phyloP scores from a whole-genome alignment of 2,113 vertebrate genomes.

The Galeopterus variegatus region DNA sequence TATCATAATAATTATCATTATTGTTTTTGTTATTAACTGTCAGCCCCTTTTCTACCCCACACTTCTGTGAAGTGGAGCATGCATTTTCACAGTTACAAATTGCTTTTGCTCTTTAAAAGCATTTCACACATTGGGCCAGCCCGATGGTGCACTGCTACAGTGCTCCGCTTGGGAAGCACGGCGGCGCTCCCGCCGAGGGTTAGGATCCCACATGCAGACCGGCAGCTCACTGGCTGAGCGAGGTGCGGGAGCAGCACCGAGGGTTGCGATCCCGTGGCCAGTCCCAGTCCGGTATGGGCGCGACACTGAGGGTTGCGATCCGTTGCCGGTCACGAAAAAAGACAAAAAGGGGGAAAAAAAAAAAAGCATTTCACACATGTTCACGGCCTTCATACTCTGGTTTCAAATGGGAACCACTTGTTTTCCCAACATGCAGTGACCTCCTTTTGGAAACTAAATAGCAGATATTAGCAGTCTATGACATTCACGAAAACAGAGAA shows the following conservation, averaged over 20 bases:
- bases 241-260: no score
- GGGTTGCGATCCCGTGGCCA: no score
- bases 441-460: background rate
- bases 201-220: no score
- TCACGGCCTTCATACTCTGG: conserved; percentile 16
- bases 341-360: no score
- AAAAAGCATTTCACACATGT: background rate
- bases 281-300: no score
- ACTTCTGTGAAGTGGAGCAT: background rate
- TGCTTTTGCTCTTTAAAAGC: background rate
- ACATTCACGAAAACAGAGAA: background rate
- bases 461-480: background rate
- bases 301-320: no score
- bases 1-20: background rate
- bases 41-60: background rate
- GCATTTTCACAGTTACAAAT: background rate
- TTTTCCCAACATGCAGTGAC: background rate
- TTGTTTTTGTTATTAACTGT: background rate
- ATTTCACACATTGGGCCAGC: background rate
- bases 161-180: no score
- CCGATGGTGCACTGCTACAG: no score
- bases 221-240: no score
- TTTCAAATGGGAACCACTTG: background rate
- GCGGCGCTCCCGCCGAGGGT: no score
- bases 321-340: no score